Evolutionary conservation across 2,888 invertebrate species (phyloP).

Genomic region (Calephelis perditalis): DNA sequence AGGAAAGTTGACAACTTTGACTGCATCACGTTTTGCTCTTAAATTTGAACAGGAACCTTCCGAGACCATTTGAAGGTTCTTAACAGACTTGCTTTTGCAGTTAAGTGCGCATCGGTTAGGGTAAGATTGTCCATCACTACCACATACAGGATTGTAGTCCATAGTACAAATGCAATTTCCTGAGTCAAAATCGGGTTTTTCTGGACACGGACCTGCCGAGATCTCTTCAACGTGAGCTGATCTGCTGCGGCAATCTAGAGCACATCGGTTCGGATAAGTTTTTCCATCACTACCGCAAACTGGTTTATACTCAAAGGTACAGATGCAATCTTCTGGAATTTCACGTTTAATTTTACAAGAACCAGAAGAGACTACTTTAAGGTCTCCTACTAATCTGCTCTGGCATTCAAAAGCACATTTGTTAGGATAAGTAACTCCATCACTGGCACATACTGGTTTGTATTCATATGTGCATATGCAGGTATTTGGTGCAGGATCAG

Average conservation of each 20-base stretch:
- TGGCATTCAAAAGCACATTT: constrained; percentile 36
- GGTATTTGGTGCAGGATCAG: not conserved
- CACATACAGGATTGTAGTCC: constrained; percentile 21
- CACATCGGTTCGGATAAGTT: constrained; percentile 16
- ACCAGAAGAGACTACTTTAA: constrained; percentile 10
- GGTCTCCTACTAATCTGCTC: not conserved
- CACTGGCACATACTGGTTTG: constrained; percentile 36
- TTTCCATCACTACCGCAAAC: constrained; percentile 12
- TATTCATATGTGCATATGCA: constrained; percentile 25
- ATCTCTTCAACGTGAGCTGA: constrained; percentile 19
- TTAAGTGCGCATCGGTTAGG: constrained; percentile 35
- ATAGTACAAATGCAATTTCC: constrained; percentile 17
- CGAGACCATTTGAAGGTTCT: not conserved
- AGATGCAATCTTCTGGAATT: constrained; percentile 19
- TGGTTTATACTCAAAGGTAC: constrained; percentile 20
- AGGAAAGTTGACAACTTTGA: constrained; percentile 15
- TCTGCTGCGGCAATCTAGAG: constrained; percentile 27
- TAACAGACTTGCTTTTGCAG: constrained; percentile 28
- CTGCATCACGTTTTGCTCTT: constrained; percentile 1
- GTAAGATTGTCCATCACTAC: constrained; percentile 33
- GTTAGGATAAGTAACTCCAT: constrained; percentile 38
- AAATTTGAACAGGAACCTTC: not conserved
- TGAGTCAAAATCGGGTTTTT: constrained; percentile 24
- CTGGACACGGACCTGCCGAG: constrained; percentile 28
- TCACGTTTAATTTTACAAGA: not conserved